These are phyloP conservation scores for Ceratoteleas bidentatus DNA, from an alignment of 1,140 invertebrate species.

Conservation along the genomic window DNA sequence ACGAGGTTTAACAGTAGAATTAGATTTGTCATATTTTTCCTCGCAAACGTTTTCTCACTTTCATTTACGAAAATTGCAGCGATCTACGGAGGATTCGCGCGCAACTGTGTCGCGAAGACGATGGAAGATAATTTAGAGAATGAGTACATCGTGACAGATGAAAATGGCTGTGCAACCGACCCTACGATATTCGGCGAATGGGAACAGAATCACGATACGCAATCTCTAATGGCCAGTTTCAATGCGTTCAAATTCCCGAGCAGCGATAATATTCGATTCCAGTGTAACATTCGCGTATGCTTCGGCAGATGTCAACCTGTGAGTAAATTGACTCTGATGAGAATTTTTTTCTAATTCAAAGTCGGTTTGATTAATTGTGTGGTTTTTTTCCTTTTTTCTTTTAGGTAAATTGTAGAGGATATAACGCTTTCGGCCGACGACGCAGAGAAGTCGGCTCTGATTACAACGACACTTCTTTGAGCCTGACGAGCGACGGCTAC, in stretches of 20 bases:
- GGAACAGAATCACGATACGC: slow-evolving; percentile 92
- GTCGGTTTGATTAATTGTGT: neutral
- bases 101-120: slow-evolving; percentile 95
- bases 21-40: no score
- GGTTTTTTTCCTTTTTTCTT: no score
- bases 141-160: slow-evolving; percentile 95
- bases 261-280: slow-evolving; percentile 96
- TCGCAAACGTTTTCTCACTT: neutral
- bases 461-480: slow-evolving; percentile 83
- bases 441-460: slow-evolving; percentile 86
- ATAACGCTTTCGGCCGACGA: slow-evolving; percentile 92
- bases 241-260: slow-evolving; percentile 98
- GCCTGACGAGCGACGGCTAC: slow-evolving; percentile 81
- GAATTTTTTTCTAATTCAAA: neutral
- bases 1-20: no score
- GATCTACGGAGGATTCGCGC: slow-evolving; percentile 96
- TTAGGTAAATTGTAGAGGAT: slow-evolving; percentile 93
- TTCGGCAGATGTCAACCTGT: slow-evolving; percentile 97
- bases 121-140: slow-evolving; percentile 94
- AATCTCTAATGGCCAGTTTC: slow-evolving; percentile 91
- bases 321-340: slow-evolving; percentile 1
- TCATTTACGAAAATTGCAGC: slow-evolving; percentile 80
- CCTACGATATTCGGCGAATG: slow-evolving; percentile 96
- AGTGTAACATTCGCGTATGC: slow-evolving; percentile 97
- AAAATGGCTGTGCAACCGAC: slow-evolving; percentile 96